Evolutionary conservation across 2,888 invertebrate genomes (phyloP), one percentile per base, ranked within the genome.

Genomic region (Melitaea athalia): DNA sequence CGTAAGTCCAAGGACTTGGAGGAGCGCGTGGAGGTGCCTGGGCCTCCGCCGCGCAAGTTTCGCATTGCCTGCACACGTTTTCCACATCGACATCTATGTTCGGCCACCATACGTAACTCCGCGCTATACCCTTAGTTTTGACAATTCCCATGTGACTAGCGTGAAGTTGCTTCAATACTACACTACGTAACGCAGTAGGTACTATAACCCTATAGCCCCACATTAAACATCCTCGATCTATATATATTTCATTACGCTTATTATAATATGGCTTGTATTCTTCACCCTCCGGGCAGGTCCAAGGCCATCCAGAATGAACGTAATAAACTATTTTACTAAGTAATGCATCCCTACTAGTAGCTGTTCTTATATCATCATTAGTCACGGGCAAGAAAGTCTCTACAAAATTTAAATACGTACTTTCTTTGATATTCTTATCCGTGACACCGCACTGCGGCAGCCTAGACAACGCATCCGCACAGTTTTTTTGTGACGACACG

Each of bases 41-140:
- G 50, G 57, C 72, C 59, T 31, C 77, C 75, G 12, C 73, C 74
- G 1, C 79, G 78, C 8, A 73, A 78, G 72, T 70, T 78, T n/a
- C 77, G 68, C 0, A 55, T 10, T 33, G 11, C 31, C 55, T 55
- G 24, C 55, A 55, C 55, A 55, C n/a, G 49, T 1, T 14, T 24
- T 55, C 33, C 11, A 55, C 12, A 33, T 55, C 55, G 11, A 7
- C 33, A 31, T 55, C 55, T 8, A 55, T 55, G 12, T 31, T 31
- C 6, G 55, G 14, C 59, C 59, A 59, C 59, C 59, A 59, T 15
- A 59, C 59, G 42, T 59, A 59, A 42, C 33, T 59, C 42, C 42
- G n/a, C 33, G 42, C 59, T 10, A 59, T 59, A 14, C 42, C n/a
- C 42, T 59, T 59, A 38, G 42, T 14, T n/a, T 59, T 59, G 1